Percentiles rank a stretch among this genome's conserved stretches.
These are phyloP conservation scores for Neosilurus mollespiculum DNA, from an alignment of 2,797 vertebrate genomes.

Conservation along the genomic window DNA sequence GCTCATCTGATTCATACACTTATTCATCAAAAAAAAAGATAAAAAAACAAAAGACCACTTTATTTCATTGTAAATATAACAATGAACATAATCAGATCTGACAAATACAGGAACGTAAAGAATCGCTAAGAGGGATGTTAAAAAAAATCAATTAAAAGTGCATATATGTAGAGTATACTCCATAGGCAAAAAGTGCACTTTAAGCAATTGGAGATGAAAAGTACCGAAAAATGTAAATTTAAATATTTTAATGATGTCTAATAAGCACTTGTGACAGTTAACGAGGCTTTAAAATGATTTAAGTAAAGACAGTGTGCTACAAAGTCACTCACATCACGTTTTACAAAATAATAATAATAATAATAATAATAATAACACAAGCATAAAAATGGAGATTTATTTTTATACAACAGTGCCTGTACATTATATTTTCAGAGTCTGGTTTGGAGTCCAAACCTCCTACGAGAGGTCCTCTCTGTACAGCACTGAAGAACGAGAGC, in stretches of 20 bases:
- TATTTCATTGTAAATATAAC: conserved; percentile 32
- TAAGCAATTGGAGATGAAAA: conserved; percentile 18
- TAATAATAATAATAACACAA: conserved; percentile 17
- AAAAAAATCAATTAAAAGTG: conserved; percentile 43
- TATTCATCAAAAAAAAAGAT: conserved; percentile 34
- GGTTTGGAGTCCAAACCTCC: neutral
- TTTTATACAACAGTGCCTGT: conserved; percentile 41
- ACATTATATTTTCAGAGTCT: conserved; percentile 34
- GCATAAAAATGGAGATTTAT: conserved; percentile 37
- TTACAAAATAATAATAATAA: conserved; percentile 40
- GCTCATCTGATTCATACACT: conserved; percentile 29
- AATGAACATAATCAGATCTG: conserved; percentile 36
- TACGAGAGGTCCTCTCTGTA: neutral
- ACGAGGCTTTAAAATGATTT: conserved; percentile 39
- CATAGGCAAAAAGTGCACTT: conserved; percentile 41
- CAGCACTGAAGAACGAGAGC: conserved; percentile 1
- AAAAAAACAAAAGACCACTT: conserved; percentile 42
- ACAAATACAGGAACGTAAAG: conserved; percentile 46
- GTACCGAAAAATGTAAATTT: conserved; percentile 28
- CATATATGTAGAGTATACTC: conserved; percentile 39
- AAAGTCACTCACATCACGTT: conserved; percentile 50
- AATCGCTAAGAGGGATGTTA: conserved; percentile 46
- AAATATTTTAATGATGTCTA: conserved; percentile 43
- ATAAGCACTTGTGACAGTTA: conserved; percentile 43
- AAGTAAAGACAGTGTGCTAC: conserved; percentile 38